These are phyloP conservation scores for Yasuhikotakia modesta DNA, from an alignment of 2,797 vertebrate genomes.

Conservation along the genomic window DNA sequence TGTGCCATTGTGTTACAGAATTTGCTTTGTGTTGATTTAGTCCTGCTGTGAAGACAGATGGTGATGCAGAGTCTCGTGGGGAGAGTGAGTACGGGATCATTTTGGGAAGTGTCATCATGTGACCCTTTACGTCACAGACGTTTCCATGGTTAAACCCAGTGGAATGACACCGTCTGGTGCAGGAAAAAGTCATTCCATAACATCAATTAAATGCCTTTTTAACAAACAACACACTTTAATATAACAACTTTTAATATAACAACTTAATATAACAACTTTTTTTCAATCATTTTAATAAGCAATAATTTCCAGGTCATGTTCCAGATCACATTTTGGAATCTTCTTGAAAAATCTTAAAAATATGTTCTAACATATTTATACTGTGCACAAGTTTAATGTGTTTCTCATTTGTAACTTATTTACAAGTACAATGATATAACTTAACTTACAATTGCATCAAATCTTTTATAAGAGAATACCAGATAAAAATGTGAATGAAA, in stretches of 20 bases:
- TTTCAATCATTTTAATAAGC: too few species aligned
- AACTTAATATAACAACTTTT: too few species aligned
- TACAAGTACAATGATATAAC: not conserved
- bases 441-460: too few species aligned
- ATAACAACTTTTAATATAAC: too few species aligned
- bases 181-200: conserved; percentile 15
- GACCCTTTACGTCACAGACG: conserved; percentile 70
- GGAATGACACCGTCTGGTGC: conserved; percentile 67
- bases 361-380: not conserved
- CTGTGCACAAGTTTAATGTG: not conserved
- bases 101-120: conserved; percentile 8
- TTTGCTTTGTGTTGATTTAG: not conserved
- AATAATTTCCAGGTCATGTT: conserved; percentile 10
- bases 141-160: conserved; percentile 79
- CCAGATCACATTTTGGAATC: conserved; percentile 5
- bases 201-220: conserved; percentile 29
- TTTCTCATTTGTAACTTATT: not conserved
- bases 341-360: conserved; percentile 17
- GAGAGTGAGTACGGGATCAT: not conserved
- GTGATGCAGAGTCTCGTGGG: too few species aligned
- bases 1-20: not conserved
- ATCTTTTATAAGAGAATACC: not conserved
- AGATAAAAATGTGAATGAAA: not conserved
- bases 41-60: too few species aligned
- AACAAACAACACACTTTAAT: too few species aligned